Conservation (phyloP, 2,797 vertebrate species). For the Alosa sapidissima region DNA sequence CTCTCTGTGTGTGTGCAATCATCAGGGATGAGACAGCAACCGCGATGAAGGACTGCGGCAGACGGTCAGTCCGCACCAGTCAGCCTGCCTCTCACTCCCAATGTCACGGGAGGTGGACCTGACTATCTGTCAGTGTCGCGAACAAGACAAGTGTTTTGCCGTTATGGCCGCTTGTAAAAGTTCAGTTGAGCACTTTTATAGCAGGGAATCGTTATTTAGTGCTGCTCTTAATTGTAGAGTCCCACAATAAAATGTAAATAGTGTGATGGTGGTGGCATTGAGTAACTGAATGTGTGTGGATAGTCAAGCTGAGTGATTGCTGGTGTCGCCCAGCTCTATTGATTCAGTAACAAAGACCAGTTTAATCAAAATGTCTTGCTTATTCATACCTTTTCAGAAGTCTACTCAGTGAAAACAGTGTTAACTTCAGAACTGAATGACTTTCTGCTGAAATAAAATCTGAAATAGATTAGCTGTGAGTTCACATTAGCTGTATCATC, state of each 20-base stretch:
- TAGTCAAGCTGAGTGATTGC: not conserved
- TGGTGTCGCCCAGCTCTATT: not conserved
- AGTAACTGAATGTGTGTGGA: not conserved
- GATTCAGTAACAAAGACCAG: constrained; percentile 6
- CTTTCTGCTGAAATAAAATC: not conserved
- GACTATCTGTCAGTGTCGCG: not conserved
- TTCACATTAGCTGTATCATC: not conserved
- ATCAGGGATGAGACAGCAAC: not conserved
- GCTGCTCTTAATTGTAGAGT: not conserved
- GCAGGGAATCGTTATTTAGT: not conserved
- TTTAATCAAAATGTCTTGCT: not conserved
- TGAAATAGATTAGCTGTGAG: not conserved
- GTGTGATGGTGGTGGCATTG: not conserved
- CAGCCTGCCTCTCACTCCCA: not conserved
- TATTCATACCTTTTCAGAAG: not conserved
- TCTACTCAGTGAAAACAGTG: not conserved
- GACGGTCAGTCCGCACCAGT: not conserved
- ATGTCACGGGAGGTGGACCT: not conserved
- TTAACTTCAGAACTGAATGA: not conserved
- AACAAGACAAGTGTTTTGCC: not conserved
- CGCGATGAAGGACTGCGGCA: not conserved
- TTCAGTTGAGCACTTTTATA: not conserved
- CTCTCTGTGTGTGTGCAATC: not conserved
- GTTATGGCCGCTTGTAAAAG: not conserved
- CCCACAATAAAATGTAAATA: not conserved